Conservation (phyloP, 2,797 vertebrate species). For the Carduelis carduelis region DNA sequence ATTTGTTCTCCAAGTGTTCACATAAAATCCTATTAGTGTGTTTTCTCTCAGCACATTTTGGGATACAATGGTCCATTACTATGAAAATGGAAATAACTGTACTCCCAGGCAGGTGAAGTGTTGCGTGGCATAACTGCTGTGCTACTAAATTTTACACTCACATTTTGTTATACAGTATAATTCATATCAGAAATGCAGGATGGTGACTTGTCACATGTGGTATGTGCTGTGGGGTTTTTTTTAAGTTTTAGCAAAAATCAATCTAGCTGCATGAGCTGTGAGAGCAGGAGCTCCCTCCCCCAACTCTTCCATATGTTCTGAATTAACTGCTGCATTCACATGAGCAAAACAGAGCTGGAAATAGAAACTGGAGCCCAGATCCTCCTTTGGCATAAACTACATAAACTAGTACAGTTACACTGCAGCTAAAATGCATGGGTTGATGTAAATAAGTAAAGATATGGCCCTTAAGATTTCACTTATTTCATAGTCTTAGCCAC, state of each 20-base stretch:
- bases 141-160: conserved; percentile 34
- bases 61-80: conserved; percentile 40
- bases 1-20: conserved; percentile 31
- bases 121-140: not conserved
- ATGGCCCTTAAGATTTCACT: not conserved
- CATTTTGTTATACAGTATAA: conserved; percentile 18
- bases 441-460: not conserved
- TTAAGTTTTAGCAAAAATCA: conserved; percentile 18
- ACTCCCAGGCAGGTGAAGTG: conserved; percentile 41
- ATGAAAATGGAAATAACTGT: conserved; percentile 49
- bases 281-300: conserved; percentile 6
- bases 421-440: not conserved
- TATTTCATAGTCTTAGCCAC: not conserved
- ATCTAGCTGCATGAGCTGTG: conserved; percentile 2
- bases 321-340: conserved; percentile 37
- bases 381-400: conserved; percentile 9
- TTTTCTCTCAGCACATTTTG: conserved; percentile 17
- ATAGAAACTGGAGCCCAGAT: conserved; percentile 23
- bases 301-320: conserved; percentile 33
- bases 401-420: not conserved
- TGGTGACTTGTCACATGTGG: not conserved
- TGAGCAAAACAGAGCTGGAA: conserved; percentile 36
- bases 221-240: not conserved
- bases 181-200: not conserved
- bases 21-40: conserved; percentile 37